Evolutionary conservation across 2,113 vertebrate genomes (phyloP).

Genomic region (Eolophus roseicapilla): DNA sequence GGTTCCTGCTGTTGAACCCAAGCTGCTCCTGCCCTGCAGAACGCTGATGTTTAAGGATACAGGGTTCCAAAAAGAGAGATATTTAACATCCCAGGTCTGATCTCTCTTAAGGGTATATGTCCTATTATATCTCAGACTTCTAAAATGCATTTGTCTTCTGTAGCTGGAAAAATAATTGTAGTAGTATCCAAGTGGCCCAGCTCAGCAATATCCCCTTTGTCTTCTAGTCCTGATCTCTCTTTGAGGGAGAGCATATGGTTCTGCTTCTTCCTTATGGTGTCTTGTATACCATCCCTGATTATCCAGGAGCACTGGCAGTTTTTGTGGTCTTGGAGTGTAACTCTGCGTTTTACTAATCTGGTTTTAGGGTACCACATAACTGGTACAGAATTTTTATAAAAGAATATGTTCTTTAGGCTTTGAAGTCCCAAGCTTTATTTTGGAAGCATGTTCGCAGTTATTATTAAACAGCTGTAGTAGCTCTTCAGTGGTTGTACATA

Average conservation of each 20-base stretch:
- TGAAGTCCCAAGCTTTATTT: neutral
- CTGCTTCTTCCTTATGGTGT: neutral
- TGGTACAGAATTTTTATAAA: neutral
- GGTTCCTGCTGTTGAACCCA: neutral
- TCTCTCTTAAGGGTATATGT: neutral
- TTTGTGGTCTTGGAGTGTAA: neutral
- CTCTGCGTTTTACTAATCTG: neutral
- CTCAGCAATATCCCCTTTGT: conserved; percentile 10
- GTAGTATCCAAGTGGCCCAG: neutral
- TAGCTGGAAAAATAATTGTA: neutral
- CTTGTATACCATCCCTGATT: neutral
- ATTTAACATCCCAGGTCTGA: neutral
- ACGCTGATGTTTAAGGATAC: accelerated
- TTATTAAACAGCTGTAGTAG: neutral
- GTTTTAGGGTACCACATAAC: neutral
- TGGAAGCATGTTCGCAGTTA: neutral
- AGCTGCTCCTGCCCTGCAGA: neutral
- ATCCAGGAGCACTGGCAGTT: neutral
- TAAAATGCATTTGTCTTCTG: neutral
- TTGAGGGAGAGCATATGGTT: neutral
- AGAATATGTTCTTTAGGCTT: neutral
- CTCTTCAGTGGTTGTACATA: neutral
- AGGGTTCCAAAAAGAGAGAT: accelerated
- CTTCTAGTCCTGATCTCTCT: neutral
- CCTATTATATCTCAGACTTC: neutral